Evolutionary conservation across 2,888 invertebrate genomes (phyloP), one percentile per base, ranked within the genome.

Genomic region (Entomobrya proxima): DNA sequence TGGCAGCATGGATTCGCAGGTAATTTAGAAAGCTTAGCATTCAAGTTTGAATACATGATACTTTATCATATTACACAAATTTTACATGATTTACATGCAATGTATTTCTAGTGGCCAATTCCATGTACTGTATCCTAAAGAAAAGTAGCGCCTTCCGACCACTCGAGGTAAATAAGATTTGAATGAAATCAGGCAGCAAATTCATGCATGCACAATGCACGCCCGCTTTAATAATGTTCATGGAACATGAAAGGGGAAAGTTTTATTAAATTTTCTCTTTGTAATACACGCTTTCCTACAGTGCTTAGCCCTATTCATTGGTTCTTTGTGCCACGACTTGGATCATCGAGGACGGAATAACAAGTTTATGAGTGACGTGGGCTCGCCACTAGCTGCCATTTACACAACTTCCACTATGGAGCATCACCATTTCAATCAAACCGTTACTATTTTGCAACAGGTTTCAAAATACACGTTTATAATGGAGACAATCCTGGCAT

Each of bases 371-470:
- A 93, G 95, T 90, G 95, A 96, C 90, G 95, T 95, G 30, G 95
- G 95, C 78, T 96, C 96, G 1, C 96, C 97, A 0, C 92, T 97
- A 47, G 96, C 96, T 0, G 94, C 95, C 32, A 95, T 97, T 91
- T 97, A 97, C 91, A 95, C 96, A 40, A 97, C 96, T 0, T 96
- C 96, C 0, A 96, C 96, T 0, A 84, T 89, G 75, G 97, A 97
- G 91, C 96, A 97, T 91, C 96, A 97, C 91, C 96, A 97, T 91
- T 97, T 96, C 91, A 96, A 97, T 91, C 96, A 96, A 91, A 96
- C 96, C 0, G 95, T 96, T 35, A 95, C 95, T 15, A 96, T 97
- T 89, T 92, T 97, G 18, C 96, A 96, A 91, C 95, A 95, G 93
- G 95, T 95, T 58, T 76, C 32, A 64, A 64, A 32, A 2, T 32